A percentile compares a stretch with the other conserved stretches of the same genome.
Evolutionary conservation across 2,888 invertebrate species (phyloP).

Genomic region (Leptura quadrifasciata): DNA sequence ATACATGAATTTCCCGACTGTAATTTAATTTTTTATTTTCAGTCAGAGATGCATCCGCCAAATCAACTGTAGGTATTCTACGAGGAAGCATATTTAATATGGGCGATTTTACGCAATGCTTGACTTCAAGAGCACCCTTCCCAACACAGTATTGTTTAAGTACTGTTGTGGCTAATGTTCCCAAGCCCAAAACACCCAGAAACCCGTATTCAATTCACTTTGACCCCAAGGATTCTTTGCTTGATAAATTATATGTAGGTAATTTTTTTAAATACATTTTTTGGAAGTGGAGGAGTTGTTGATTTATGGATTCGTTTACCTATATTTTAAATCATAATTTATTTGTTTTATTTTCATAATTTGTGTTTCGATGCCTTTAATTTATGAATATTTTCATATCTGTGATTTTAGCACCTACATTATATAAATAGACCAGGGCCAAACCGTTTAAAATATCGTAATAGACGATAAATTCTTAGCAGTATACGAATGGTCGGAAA

Average conservation of each 20-base stretch:
- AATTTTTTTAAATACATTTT: conserved; percentile 2
- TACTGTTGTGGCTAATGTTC: conserved; percentile 62
- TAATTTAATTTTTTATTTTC: conserved; percentile 34
- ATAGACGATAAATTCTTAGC: too few species aligned
- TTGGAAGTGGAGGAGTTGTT: too few species aligned
- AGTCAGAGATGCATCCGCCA: conserved; percentile 80
- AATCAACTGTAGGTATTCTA: conserved; percentile 76
- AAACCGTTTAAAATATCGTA: too few species aligned
- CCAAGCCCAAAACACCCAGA: conserved; percentile 55
- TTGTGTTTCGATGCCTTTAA: too few species aligned
- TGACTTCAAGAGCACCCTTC: conserved; percentile 69
- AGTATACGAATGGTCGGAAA: too few species aligned
- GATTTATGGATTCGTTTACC: too few species aligned
- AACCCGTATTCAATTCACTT: conserved; percentile 64
- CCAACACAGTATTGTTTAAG: conserved; percentile 70
- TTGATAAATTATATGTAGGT: conserved; percentile 68
- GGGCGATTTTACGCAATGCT: conserved; percentile 79
- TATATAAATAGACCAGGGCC: too few species aligned
- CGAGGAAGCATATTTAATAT: conserved; percentile 77
- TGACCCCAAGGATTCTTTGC: conserved; percentile 63
- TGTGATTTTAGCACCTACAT: too few species aligned
- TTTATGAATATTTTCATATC: too few species aligned
- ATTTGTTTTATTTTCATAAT: too few species aligned
- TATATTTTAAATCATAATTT: too few species aligned
- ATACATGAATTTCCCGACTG: too few species aligned